These are phyloP conservation scores for Andrena camellia DNA, from an alignment of 2,888 invertebrate genomes.

Conservation along the genomic window DNA sequence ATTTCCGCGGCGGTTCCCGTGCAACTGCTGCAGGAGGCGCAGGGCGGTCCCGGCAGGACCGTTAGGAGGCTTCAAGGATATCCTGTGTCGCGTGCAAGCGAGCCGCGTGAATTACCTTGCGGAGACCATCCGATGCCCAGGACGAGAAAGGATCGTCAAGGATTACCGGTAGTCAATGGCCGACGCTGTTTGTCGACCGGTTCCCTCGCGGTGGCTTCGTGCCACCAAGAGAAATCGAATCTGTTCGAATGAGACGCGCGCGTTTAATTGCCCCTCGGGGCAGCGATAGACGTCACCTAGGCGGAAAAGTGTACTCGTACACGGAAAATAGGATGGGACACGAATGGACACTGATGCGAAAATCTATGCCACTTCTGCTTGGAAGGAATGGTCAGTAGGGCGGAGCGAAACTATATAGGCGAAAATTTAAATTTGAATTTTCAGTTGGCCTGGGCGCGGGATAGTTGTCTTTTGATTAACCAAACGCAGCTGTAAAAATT, in stretches of 20 bases:
- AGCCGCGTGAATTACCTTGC: constrained; percentile 80
- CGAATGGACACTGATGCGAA: neutral
- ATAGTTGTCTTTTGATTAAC: too few species aligned
- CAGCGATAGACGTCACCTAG: neutral
- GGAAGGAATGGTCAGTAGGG: too few species aligned
- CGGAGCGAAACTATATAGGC: too few species aligned
- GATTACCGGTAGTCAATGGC: constrained; percentile 71
- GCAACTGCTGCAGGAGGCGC: constrained; percentile 60
- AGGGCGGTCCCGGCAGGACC: constrained; percentile 73
- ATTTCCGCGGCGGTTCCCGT: constrained; percentile 75
- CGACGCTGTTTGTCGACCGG: constrained; percentile 52
- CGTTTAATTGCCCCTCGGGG: constrained; percentile 4
- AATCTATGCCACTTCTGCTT: too few species aligned
- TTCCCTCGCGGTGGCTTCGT: constrained; percentile 36
- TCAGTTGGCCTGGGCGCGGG: too few species aligned
- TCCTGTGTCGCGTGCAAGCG: constrained; percentile 82
- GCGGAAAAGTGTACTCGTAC: neutral
- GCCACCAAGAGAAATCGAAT: constrained; percentile 7
- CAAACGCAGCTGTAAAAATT: too few species aligned
- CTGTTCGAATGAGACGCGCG: neutral
- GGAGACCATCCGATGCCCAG: constrained; percentile 50
- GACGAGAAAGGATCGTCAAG: constrained; percentile 75
- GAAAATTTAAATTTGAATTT: too few species aligned
- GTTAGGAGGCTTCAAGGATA: constrained; percentile 84
- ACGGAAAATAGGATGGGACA: too few species aligned